Conservation (phyloP, 2,888 invertebrate species). For the Noctua pronuba region DNA sequence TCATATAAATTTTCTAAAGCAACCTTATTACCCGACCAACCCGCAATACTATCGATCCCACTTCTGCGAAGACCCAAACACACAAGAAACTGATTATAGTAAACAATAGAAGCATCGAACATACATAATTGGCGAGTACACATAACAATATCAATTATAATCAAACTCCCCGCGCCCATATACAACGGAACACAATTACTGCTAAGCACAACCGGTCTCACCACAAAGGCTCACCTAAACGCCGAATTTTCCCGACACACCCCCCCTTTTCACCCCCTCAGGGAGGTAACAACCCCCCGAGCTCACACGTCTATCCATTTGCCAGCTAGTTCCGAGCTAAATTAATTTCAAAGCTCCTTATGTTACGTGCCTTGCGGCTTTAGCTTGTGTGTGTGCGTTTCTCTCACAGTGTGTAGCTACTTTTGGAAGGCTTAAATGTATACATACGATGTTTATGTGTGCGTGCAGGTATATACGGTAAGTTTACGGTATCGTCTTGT, state of each 20-base stretch:
- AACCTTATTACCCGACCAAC: not conserved
- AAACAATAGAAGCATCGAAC: constrained; percentile 32
- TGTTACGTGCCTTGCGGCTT: constrained; percentile 91
- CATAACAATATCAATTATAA: constrained; percentile 78
- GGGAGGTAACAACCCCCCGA: constrained; percentile 74
- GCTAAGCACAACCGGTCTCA: constrained; percentile 84
- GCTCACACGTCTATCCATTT: constrained; percentile 91
- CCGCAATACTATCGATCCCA: not conserved
- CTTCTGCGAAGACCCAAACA: not conserved
- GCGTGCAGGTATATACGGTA: constrained; percentile 68
- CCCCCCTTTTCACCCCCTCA: constrained; percentile 71
- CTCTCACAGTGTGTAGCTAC: constrained; percentile 78
- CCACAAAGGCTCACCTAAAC: constrained; percentile 89
- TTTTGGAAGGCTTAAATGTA: constrained; percentile 88
- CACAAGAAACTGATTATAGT: not conserved
- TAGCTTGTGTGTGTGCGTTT: constrained; percentile 83
- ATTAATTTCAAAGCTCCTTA: constrained; percentile 91
- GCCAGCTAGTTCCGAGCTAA: constrained; percentile 91
- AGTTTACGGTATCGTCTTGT: constrained; percentile 86
- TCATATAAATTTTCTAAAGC: not conserved
- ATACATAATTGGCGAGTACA: constrained; percentile 59
- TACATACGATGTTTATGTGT: constrained; percentile 78
- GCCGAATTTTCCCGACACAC: constrained; percentile 87
- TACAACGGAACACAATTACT: constrained; percentile 84
- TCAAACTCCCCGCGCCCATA: constrained; percentile 70